These are phyloP conservation scores for Callimico goeldii DNA, from an alignment of 2,797 vertebrate species.

Conservation along the genomic window DNA sequence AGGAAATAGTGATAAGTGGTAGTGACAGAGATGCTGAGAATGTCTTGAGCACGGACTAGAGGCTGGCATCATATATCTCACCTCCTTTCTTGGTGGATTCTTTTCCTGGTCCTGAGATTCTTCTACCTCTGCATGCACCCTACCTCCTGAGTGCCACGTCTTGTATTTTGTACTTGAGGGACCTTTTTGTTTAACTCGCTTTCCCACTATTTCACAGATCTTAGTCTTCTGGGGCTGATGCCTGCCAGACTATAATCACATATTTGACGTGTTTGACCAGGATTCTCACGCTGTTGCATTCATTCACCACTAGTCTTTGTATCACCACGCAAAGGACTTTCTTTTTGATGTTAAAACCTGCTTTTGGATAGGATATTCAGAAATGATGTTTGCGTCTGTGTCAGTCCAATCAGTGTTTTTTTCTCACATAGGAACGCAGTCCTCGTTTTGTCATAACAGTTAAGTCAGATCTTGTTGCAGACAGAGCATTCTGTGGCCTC, in stretches of 20 bases:
- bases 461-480: background rate
- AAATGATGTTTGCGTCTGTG: background rate
- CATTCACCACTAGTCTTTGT: background rate
- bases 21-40: background rate
- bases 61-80: rapidly evolving
- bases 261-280: background rate
- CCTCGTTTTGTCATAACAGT: background rate
- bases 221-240: background rate
- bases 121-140: rapidly evolving
- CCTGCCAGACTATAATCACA: background rate
- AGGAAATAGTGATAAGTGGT: background rate
- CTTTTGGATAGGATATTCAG: background rate
- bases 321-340: background rate
- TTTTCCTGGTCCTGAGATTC: background rate
- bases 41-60: background rate
- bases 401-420: background rate
- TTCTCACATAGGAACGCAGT: background rate
- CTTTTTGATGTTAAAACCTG: background rate
- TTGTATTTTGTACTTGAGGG: background rate
- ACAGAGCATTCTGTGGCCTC: background rate
- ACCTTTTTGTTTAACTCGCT: background rate
- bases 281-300: background rate
- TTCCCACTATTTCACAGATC: background rate
- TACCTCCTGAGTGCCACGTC: background rate
- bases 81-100: background rate